Base-by-base conservation (phyloP, 37 sponge, comb jelly and placozoan genomes). In the Agelas oroides region DNA sequence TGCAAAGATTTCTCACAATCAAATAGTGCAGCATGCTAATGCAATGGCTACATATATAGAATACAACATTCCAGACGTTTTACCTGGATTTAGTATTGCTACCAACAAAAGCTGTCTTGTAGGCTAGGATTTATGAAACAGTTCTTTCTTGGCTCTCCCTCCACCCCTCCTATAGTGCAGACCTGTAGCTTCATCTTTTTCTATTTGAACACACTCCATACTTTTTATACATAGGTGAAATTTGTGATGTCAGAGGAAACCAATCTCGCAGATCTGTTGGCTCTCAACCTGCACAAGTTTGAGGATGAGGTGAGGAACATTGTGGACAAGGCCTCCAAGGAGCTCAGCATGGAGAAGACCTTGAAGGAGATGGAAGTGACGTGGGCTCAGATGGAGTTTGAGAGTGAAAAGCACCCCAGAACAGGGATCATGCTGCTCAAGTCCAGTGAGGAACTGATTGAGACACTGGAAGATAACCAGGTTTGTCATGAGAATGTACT, bases 241-340 rank as follows among this genome's bases (percentile, higher is more conserved):
- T 98, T 98, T 76, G 85, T 92, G 41, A 98, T 98, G 99, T 95
- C 96, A 21, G 93, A 96, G 70, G 87, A 90, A 33, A 98, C 99
- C 31, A 96, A 80, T 33, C 89, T 98, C 31, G 93, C 95, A 35
- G 99, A 98, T 64, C 81, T 98, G 63, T 84, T 98, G 32, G 91
- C 93, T 5, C 92, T 98, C 64, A 96, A 98, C 73, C 87, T 98
- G 61, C 99, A 98, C 88, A 94, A 96, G 20, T 98, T 94, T 88
- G 99, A 98, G 66, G 99, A 98, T 76, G 99, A 98, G 70, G 99
- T 98, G n/a, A 81, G 95, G 12, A 90, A 90, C 84, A 98, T 98
- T 75, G 99, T 98, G 19, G 99, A 98, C 93, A 98, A 98, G 86
- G 92, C 99, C 5, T 83, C 87, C 72, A 98, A 98, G 84, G 99